These are phyloP conservation scores for Peromyscus attwateri DNA, from an alignment of 2,797 vertebrate genomes.

Conservation along the genomic window DNA sequence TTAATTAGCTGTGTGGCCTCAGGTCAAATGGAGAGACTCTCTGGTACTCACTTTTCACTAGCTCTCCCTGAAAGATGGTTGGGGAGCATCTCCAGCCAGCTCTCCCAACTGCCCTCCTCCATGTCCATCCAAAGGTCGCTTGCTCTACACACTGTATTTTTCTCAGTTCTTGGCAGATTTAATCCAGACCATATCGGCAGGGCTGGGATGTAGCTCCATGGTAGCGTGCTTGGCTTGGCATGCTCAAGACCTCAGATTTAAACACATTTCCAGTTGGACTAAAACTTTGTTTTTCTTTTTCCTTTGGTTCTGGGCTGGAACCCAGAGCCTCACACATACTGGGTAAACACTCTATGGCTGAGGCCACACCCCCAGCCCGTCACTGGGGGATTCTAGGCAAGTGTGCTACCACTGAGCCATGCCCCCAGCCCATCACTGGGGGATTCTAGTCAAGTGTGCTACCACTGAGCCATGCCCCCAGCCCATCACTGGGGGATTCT, in stretches of 20 bases:
- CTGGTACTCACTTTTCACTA: neutral
- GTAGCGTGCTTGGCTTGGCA: no score
- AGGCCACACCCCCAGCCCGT: neutral
- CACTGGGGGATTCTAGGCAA: neutral
- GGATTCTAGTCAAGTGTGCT: neutral
- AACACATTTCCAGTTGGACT: neutral
- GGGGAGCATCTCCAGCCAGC: neutral
- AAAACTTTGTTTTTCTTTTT: neutral
- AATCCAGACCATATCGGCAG: neutral
- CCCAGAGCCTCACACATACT: neutral
- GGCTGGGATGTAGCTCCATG: neutral
- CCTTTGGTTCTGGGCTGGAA: neutral
- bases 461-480: neutral
- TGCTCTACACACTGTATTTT: neutral
- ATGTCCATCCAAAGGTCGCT: neutral
- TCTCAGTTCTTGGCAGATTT: neutral
- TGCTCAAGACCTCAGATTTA: neutral
- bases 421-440: neutral
- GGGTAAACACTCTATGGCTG: neutral
- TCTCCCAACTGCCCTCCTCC: neutral
- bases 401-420: neutral
- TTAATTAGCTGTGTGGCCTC: neutral
- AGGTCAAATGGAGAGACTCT: neutral
- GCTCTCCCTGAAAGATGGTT: neutral
- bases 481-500: no score